Conservation (phyloP, 2,888 invertebrate species). For the Pycnomerus fuliginosus region DNA sequence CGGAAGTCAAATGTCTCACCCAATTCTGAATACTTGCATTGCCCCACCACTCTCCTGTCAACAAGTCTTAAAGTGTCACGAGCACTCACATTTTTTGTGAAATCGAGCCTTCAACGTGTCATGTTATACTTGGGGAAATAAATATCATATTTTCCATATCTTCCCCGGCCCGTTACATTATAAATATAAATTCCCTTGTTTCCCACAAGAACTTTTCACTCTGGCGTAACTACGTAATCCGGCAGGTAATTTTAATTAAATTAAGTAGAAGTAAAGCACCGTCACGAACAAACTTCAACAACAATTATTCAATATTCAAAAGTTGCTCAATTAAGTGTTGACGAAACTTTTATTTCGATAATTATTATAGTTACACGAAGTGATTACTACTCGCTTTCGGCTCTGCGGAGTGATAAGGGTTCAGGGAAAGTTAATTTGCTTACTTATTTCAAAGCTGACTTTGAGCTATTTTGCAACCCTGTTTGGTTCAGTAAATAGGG, state of each 20-base stretch:
- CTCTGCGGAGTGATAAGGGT: too few species aligned
- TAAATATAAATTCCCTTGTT: not conserved
- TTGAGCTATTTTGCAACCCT: too few species aligned
- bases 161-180: not conserved
- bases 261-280: constrained; percentile 4
- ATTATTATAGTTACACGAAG: too few species aligned
- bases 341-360: too few species aligned
- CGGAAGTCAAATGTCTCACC: not conserved
- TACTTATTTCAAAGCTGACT: too few species aligned
- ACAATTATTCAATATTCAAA: constrained; percentile 13
- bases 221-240: constrained; percentile 1
- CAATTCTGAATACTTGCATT: constrained; percentile 7
- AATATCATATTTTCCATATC: constrained; percentile 12
- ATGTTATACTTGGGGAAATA: constrained; percentile 13
- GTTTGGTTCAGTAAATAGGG: too few species aligned
- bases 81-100: constrained; percentile 14
- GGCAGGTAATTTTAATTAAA: constrained; percentile 10
- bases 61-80: constrained; percentile 16
- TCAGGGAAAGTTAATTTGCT: too few species aligned
- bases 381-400: too few species aligned
- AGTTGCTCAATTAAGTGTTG: too few species aligned
- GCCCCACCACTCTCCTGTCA: constrained; percentile 8
- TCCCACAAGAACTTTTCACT: not conserved
- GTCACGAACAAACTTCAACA: constrained; percentile 5
- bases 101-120: constrained; percentile 15